Evolutionary conservation across 35 echinoderm and acorn worm genomes (phyloP), one percentile per base, ranked within the genome.

Genomic region (Patiria miniata): DNA sequence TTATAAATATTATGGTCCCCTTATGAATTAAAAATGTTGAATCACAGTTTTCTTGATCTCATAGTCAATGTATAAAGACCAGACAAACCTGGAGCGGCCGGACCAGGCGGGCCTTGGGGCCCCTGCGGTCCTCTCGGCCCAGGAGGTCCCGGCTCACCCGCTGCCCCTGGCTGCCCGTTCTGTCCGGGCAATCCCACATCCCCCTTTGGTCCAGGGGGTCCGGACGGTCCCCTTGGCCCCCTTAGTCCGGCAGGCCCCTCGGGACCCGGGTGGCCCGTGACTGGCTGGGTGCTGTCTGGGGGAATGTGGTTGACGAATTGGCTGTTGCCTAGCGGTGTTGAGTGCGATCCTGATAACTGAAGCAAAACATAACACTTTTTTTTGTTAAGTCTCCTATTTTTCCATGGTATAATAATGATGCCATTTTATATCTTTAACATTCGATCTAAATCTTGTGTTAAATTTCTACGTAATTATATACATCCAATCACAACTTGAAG

Each of bases 61-160:
- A n/a, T n/a, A n/a, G n/a, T n/a, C n/a, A n/a, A n/a, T n/a, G n/a
- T n/a, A n/a, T 12, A 47, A 47, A 47, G 12, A 47, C 42, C 42
- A 12, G 42, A 47, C 42, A 47, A 47, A 73, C 65, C 65, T 73
- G 65, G 65, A 6, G 65, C 65, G 29, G 65, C 65, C 2, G 65
- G 65, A 73, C 65, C 65, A 30, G 65, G 65, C 8, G 65, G 65
- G 17, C 78, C 78, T 16, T 29, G 7, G 38, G 78, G 78, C 9
- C 78, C 78, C 78, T 37, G 29, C 7, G 78, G 78, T 28, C 78
- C 78, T 37, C 44, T 29, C 36, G 78, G 78, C 2, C 78, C 78
- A 80, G 19, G 8, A 30, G 8, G 29, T 8, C 78, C 78, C 2
- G 44, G 2, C 44, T 39, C 32, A 17, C 78, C 77, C 19, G 19